phyloP scores from a whole-genome alignment of 2,797 vertebrate genomes.

The Oryzias dopingdopingensis region DNA sequence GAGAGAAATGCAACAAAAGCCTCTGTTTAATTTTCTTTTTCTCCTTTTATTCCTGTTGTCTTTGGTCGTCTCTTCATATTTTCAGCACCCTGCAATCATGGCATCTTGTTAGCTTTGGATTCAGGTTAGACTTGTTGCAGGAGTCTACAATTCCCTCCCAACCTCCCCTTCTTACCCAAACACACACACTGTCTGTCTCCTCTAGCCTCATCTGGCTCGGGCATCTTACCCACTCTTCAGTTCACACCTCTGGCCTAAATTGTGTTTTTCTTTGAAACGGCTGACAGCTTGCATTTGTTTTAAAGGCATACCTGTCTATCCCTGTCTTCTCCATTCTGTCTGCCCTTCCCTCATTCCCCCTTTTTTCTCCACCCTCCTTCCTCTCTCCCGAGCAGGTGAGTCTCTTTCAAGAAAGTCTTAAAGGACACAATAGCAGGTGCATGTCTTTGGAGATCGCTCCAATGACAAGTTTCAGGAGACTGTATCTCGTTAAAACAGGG shows the following conservation, averaged over 20 bases:
- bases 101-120: conserved; percentile 77
- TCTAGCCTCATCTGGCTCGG: conserved; percentile 28
- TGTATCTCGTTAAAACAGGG: conserved; percentile 2
- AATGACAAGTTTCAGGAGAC: conserved; percentile 4
- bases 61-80: conserved; percentile 75
- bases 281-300: conserved; percentile 61
- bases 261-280: conserved; percentile 56
- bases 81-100: conserved; percentile 79
- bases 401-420: conserved; percentile 33
- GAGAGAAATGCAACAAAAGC: conserved; percentile 58
- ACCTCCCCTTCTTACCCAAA: conserved; percentile 7
- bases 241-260: conserved; percentile 45
- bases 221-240: conserved; percentile 43
- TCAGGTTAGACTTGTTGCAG: conserved; percentile 80
- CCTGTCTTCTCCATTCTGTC: conserved; percentile 27
- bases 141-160: conserved; percentile 50
- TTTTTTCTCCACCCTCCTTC: conserved; percentile 20
- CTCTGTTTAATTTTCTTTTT: conserved; percentile 67
- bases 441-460: conserved; percentile 25
- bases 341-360: conserved; percentile 4
- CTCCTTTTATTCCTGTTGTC: conserved; percentile 46
- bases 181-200: conserved; percentile 8
- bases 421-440: conserved; percentile 62
- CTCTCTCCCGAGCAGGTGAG: conserved; percentile 45
- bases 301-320: conserved; percentile 40